Conservation (phyloP, 53 echinoderm and acorn worm species). For the Henricia sp. region DNA sequence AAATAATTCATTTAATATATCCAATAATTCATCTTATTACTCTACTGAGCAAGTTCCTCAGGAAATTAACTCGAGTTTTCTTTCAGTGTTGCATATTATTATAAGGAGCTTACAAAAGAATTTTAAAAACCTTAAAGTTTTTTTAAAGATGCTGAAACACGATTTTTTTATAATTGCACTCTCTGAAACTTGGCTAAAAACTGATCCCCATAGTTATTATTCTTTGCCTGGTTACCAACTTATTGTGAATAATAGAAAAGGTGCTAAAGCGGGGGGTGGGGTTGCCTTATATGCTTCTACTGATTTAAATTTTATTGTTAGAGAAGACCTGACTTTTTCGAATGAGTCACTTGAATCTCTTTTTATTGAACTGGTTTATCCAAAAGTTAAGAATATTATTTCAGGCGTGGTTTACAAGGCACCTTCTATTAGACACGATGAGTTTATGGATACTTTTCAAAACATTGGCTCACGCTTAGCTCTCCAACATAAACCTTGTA, state of each 20-base stretch:
- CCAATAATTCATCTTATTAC: not conserved
- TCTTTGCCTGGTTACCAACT: not conserved
- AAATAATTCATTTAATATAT: not conserved
- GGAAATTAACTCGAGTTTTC: too few species aligned
- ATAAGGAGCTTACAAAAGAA: slow-evolving; percentile 1
- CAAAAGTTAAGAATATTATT: not conserved
- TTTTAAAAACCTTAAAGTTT: not conserved
- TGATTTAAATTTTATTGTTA: not conserved
- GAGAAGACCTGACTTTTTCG: not conserved
- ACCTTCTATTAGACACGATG: too few species aligned
- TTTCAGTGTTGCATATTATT: slow-evolving; percentile 29
- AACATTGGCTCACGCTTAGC: too few species aligned
- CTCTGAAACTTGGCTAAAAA: slow-evolving; percentile 37
- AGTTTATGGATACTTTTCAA: too few species aligned
- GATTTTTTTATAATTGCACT: slow-evolving; percentile 33
- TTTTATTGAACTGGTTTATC: not conserved
- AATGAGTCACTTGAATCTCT: not conserved
- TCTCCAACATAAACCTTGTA: too few species aligned
- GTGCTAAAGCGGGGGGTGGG: not conserved
- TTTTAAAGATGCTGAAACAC: not conserved
- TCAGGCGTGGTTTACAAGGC: slow-evolving; percentile 5
- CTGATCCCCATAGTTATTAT: not conserved
- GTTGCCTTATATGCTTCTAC: slow-evolving; percentile 4
- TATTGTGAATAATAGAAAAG: not conserved
- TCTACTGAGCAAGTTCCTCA: not conserved